A percentile compares a stretch with the other conserved stretches of the same genome.
Evolutionary conservation across 2,797 vertebrate genomes (phyloP).

Genomic region (Carapus acus): DNA sequence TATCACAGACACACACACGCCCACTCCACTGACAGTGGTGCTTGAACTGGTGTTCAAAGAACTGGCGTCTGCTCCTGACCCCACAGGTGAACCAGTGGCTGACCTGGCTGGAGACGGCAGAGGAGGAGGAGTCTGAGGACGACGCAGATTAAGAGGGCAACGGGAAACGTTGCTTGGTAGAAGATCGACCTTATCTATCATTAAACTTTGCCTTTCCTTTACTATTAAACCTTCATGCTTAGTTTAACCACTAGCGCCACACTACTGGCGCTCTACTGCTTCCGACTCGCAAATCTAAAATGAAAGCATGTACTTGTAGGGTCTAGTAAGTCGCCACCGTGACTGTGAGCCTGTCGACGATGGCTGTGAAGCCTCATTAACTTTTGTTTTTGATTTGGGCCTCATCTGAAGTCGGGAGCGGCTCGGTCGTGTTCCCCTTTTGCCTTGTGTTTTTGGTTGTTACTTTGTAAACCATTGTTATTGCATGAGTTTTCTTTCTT

Average conservation of each 20-base stretch:
- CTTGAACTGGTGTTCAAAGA: too few relatives aligned
- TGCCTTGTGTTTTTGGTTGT: slow-evolving; percentile 22
- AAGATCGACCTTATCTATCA: slow-evolving; percentile 74
- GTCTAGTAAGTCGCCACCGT: slow-evolving; percentile 72
- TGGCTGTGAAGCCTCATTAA: slow-evolving; percentile 80
- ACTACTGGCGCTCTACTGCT: slow-evolving; percentile 82
- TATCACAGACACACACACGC: too few relatives aligned
- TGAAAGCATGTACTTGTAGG: slow-evolving; percentile 73
- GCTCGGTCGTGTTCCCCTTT: slow-evolving; percentile 36
- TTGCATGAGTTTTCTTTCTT: slow-evolving; percentile 30
- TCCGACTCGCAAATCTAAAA: slow-evolving; percentile 78
- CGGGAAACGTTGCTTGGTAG: slow-evolving; percentile 75
- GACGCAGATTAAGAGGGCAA: slow-evolving; percentile 89
- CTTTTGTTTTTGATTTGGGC: slow-evolving; percentile 42
- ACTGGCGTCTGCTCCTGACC: neutral
- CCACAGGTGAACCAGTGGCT: slow-evolving; percentile 96
- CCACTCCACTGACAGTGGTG: too few relatives aligned
- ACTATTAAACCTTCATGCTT: slow-evolving; percentile 62
- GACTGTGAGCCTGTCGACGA: slow-evolving; percentile 39
- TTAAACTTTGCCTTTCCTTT: slow-evolving; percentile 64
- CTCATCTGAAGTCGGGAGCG: slow-evolving; percentile 40
- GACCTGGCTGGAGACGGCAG: slow-evolving; percentile 98
- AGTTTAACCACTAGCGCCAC: slow-evolving; percentile 85
- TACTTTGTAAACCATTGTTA: slow-evolving; percentile 20
- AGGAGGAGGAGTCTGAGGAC: slow-evolving; percentile 98